Evolutionary conservation across 2,888 invertebrate species (phyloP), one percentile per base, ranked within the genome.

Genomic region (Amitus sp.): DNA sequence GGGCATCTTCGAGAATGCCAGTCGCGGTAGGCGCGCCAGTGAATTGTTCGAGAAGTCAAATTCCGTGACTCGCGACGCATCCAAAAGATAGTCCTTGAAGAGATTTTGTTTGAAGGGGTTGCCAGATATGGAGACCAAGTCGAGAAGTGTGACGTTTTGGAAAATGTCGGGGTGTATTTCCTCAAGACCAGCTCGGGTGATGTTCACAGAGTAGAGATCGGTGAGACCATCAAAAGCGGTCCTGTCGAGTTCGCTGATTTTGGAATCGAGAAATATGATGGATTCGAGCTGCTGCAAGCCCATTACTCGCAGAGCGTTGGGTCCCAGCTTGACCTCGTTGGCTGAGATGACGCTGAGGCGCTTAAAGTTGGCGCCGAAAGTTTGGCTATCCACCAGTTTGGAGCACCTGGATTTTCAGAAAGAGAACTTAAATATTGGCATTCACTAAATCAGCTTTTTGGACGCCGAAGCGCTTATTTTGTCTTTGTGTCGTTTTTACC

Each of bases 11-110:
- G 85, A 84, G 73, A 92, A 90, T 0, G 88, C 87, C 40, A 85
- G 85, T 17, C 86, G 86, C 2, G 88, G 87, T 53, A 93, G 84
- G 71, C 87, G 86, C 65, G 86, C 84, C 68, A 93, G 83, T 58
- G 88, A 87, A 78, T 92, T 91, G 67, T 87, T 86, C 1, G 90
- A 90, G 42, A 92, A 84, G 71, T 89, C 89, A 23, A 93, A 83
- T 76, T 92, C 91, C 70, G 90, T 89, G 40, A 91, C 85, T 27
- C 87, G 87, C 2, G 86, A 84, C 4, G 89, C 85, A 54, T 88
- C 86, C 1, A 89, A 72, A 68, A 88, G 84, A 62, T 86, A 86
- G 27, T 85, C 84, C 37, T 82, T 76, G 1, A 83, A 78, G 2
- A 66, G 59, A n/a, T 20, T 53, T 17, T 57, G 30, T 59, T 84